phyloP scores from a whole-genome alignment of 2,113 vertebrate genomes.

The Stigmatopora nigra region DNA sequence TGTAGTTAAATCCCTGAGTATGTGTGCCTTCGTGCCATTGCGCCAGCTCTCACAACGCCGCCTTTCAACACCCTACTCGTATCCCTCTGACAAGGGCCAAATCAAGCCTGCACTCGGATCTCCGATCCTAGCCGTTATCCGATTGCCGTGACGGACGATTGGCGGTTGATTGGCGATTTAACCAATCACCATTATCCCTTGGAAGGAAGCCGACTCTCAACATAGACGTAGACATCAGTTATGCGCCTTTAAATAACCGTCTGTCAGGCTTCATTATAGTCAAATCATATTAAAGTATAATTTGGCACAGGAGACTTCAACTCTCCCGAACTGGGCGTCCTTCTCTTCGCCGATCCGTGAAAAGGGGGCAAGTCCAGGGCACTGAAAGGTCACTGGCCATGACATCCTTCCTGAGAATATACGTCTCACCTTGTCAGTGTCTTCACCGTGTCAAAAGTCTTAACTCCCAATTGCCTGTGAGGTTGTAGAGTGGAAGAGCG shows the following conservation, averaged over 20 bases:
- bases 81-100: constrained; percentile 31
- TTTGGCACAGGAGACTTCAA: neutral
- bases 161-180: neutral
- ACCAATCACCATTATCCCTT: constrained; percentile 3
- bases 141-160: constrained; percentile 19
- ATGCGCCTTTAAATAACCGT: neutral
- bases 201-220: neutral
- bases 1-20: constrained; percentile 15
- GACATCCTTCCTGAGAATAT: constrained; percentile 22
- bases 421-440: constrained; percentile 40
- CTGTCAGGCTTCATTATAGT: constrained; percentile 1
- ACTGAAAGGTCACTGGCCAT: constrained; percentile 24
- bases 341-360: neutral
- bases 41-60: constrained; percentile 29
- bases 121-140: constrained; percentile 34
- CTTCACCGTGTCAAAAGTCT: constrained; percentile 15
- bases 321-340: constrained; percentile 6
- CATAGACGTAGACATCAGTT: neutral
- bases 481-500: neutral
- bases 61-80: constrained; percentile 38
- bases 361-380: neutral
- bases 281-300: neutral
- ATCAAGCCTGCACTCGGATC: neutral
- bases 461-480: neutral
- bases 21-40: constrained; percentile 28